Base-by-base conservation (phyloP, 2,113 vertebrate genomes). In the Girardinichthys multiradiatus region DNA sequence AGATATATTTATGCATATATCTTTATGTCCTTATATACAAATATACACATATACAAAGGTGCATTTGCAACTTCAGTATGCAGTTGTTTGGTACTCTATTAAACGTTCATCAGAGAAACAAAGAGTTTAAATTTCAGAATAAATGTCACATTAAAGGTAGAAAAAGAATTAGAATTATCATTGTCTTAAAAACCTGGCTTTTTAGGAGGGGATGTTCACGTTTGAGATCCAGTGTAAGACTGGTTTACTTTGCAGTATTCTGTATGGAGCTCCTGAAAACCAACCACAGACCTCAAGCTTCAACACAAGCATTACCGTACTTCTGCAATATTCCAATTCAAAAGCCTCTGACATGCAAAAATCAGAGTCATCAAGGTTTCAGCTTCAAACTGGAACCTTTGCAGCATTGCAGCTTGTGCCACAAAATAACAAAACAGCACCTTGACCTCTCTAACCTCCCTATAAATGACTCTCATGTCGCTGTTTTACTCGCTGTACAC, bases 401-500 rank as follows among this genome's bases (percentile, higher is more conserved):
- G 64, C 76, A 77, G 66, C 68, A 70, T 60, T 72, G 45, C 57
- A 66, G 58, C 61, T 80, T 72, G 54, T 87, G 65, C 57, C 29
- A 19, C 45, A 33, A 48, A 74, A 70, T 64, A 39, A 73, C 45
- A 70, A 71, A 80, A 54, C 66, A 58, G 77, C 61, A 63, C 45
- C 29, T 28, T 76, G 57, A 82, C 57, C 33, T 64, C 17, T 5
- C 31, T 17, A 29, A 35, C 57, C 42, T 90, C 86, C 90, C 77
- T 89, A 71, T 74, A 62, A 82, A 77, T 68, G 68, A 82, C 76
- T 75, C 76, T 42, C 42, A 17, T 45, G 58, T 72, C 68, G 78
- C 75, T 73, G 31, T 82, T 82, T 81, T 78, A 79, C 82, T 80
- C 70, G 68, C 72, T 74, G 81, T 81, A 88, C 83, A 88, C 73